These are phyloP conservation scores for Amiota communis DNA, from an alignment of 2,888 invertebrate genomes.

Conservation along the genomic window DNA sequence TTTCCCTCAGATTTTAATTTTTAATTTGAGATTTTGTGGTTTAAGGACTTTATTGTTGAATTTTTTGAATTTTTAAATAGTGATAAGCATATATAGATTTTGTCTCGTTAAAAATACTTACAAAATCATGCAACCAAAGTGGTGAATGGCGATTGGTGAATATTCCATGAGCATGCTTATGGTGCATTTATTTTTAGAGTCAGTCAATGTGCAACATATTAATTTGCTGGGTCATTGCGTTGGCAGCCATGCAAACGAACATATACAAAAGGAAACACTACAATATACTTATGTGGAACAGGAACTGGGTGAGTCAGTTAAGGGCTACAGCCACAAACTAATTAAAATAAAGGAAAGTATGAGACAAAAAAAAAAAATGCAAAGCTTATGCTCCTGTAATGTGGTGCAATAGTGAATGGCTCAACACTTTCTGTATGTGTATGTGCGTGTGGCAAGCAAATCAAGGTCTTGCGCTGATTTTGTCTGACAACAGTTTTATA, in stretches of 20 bases:
- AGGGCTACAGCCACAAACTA: slow-evolving; percentile 16
- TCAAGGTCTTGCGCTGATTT: not conserved
- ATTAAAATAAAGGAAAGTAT: not conserved
- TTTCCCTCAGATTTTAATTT: slow-evolving; percentile 56
- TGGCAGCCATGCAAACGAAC: not conserved
- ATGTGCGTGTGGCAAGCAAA: not conserved
- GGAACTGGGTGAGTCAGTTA: not conserved
- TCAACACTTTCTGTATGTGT: not conserved
- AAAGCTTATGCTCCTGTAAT: too few species aligned
- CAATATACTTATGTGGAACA: not conserved
- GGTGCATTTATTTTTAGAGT: too few species aligned
- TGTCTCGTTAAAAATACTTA: too few species aligned
- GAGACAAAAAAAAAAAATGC: too few species aligned
- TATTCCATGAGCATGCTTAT: too few species aligned
- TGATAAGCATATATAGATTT: too few species aligned
- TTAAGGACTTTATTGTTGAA: slow-evolving; percentile 3
- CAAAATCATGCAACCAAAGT: too few species aligned
- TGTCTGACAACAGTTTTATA: not conserved
- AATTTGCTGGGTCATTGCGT: slow-evolving; percentile 18
- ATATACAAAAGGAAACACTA: not conserved
- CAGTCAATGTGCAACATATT: not conserved
- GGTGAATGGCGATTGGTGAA: too few species aligned
- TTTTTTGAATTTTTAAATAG: slow-evolving; percentile 1
- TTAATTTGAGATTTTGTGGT: slow-evolving; percentile 54
- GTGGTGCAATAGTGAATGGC: not conserved